A percentile compares a stretch with the other conserved stretches of the same genome.
Evolutionary conservation across 2,888 invertebrate species (phyloP).

Genomic region (Junonia oenone): DNA sequence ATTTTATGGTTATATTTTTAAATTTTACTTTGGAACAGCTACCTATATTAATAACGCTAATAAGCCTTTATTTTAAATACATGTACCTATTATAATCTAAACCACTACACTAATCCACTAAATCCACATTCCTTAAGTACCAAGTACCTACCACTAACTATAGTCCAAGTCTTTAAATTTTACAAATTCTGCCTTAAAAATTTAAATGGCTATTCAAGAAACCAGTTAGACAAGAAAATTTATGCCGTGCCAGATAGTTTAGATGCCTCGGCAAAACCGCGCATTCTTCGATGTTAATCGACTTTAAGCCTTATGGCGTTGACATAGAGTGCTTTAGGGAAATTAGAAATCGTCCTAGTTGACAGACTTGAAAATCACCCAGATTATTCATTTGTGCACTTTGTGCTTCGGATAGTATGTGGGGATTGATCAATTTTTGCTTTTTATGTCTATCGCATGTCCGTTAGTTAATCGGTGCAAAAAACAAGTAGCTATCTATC

Average conservation of each 20-base stretch:
- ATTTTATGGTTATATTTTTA: too few species aligned
- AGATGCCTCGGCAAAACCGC: slow-evolving; percentile 30
- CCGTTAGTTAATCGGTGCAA: not conserved
- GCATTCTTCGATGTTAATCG: slow-evolving; percentile 9
- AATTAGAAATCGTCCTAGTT: slow-evolving; percentile 29
- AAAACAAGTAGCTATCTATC: too few species aligned
- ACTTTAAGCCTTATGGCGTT: slow-evolving; percentile 17
- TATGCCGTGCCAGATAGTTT: slow-evolving; percentile 35
- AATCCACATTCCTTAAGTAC: not conserved
- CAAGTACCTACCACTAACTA: not conserved
- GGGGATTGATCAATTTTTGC: slow-evolving; percentile 10
- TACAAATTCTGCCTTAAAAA: slow-evolving; percentile 23
- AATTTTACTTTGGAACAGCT: too few species aligned
- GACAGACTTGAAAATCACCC: slow-evolving; percentile 46
- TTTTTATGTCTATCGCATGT: slow-evolving; percentile 5
- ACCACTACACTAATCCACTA: too few species aligned
- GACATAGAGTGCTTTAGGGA: slow-evolving; percentile 10
- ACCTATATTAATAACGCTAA: too few species aligned
- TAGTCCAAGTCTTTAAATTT: slow-evolving; percentile 11
- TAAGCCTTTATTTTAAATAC: too few species aligned
- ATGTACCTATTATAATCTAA: too few species aligned
- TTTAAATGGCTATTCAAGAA: slow-evolving; percentile 28
- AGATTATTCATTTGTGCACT: slow-evolving; percentile 68
- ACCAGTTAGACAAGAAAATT: slow-evolving; percentile 34
- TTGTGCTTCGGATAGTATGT: slow-evolving; percentile 41